Base-by-base conservation (phyloP, 2,113 vertebrate species). In the Dascyllus trimaculatus region DNA sequence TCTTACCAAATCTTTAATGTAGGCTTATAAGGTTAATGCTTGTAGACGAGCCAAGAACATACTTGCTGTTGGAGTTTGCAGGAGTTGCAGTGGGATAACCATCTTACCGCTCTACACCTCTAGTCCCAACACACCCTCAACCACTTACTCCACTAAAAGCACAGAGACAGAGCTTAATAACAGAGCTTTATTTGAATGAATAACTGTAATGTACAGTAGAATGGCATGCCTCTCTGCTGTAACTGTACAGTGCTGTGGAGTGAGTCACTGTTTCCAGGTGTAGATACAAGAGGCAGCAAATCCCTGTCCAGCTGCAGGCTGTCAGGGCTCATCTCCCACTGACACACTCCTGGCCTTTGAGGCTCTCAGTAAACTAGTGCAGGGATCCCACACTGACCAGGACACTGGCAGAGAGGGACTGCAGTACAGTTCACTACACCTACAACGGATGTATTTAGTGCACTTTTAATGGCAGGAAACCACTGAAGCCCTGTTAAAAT, bases 301-400 rank as follows among this genome's bases (percentile, higher is more conserved):
- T 89, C 75, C 61, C 76, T 75, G 58, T 57, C 51, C 64, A 74
- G 85, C 85, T 79, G 82, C 75, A 79, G 78, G 69, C 66, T 81
- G 74, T 85, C 81, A 46, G 67, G 56, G 49, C 57, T 58, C 62
- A 87, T 78, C 69, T 79, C 77, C 78, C 58, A 49, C 69, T 54
- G 59, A 82, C 75, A 59, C 70, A 56, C 58, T 78, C 15, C 74
- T 49, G 66, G 75, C 77, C 70, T 83, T 80, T 61, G 66, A 88
- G 79, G 68, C 79, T 84, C 58, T 52, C 69, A 59, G 45, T 62
- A 64, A 84, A 88, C 86, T 54, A 79, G 70, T 70, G 48, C 15
- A 69, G 19, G 25, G 75, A 80, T 74, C 66, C 58, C 78, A 76
- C 63, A 58, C 49, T 48, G 65, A 76, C 35, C 65, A 62, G 38